Evolutionary conservation across 35 echinoderm and acorn worm species (phyloP), one percentile per base, ranked within the genome.

Genomic region (Lytechinus pictus): DNA sequence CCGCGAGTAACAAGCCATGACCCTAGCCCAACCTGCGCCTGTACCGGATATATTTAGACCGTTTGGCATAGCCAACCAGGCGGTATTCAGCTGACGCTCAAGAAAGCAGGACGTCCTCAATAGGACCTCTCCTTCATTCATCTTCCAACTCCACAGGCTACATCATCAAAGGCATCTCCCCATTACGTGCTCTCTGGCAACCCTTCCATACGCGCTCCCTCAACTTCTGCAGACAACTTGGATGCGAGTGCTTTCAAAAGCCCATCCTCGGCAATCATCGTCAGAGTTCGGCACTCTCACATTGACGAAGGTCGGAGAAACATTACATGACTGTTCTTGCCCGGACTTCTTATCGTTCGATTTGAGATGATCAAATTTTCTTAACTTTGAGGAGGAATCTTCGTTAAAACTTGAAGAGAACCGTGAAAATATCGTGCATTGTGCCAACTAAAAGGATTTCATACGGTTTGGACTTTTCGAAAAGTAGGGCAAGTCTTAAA

Each of bases 11-110:
- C 29, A 90, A 44, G 52, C 88, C 88, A 90, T 90, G 88, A 90
- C 88, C 88, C 88, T 44, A 21, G 88, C 28, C 29, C 13, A 44
- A 12, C 88, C 29, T 52, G 88, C 10, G 6, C 88, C 28, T 10
- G 52, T 54, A 90, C 88, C 88, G 88, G 88, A 90, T 90, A 90
- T 90, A 90, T 90, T 90, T 90, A 90, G 88, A 79, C 27, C 52
- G 88, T 4, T 52, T 52, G 28, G 52, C 88, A 52, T 3, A 44
- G 28, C 29, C 29, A 21, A 90, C 29, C 88, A 52, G 88, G 29
- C 88, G 52, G 88, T 44, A 90, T 90, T 52, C 88, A 90, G 88
- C 88, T 90, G 88, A 90, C 88, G 88, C 88, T 44, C 88, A 12
- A 21, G 52, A 90, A 90, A 54, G 88, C 88, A 90, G 88, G 88